Percentiles rank a stretch among this genome's conserved stretches.
Conservation (phyloP, 2,888 invertebrate genomes). For the Malachius bipustulatus region DNA sequence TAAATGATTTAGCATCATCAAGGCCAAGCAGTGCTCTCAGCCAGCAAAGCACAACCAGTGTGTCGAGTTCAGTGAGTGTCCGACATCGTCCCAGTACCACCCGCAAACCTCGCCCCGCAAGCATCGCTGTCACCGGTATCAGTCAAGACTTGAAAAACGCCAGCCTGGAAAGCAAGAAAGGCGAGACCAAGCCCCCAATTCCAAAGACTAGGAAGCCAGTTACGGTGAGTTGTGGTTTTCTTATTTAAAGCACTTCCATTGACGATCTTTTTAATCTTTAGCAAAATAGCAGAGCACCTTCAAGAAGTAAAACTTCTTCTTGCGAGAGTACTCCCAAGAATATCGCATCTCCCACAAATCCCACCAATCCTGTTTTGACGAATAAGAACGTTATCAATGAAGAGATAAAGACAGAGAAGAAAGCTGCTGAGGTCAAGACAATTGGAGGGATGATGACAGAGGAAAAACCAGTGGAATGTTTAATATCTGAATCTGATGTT, state of each 20-base stretch:
- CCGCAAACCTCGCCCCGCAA: constrained; percentile 65
- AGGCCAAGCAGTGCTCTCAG: constrained; percentile 82
- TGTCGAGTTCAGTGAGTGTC: constrained; percentile 42
- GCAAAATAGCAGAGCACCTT: too few relatives aligned
- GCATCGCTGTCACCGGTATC: constrained; percentile 76
- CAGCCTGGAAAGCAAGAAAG: constrained; percentile 24
- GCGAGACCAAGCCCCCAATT: constrained; percentile 41
- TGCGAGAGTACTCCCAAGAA: constrained; percentile 22
- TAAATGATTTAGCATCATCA: constrained; percentile 47
- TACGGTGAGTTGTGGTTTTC: constrained; percentile 29
- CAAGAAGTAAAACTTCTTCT: constrained; percentile 20
- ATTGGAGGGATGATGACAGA: too few relatives aligned
- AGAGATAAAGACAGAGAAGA: too few relatives aligned
- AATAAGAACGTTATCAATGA: too few relatives aligned
- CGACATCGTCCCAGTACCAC: constrained; percentile 51
- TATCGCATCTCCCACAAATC: constrained; percentile 16
- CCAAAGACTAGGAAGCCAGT: constrained; percentile 36
- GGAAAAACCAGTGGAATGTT: too few relatives aligned
- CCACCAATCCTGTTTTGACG: too few relatives aligned
- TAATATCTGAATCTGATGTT: too few relatives aligned
- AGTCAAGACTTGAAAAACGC: constrained; percentile 34
- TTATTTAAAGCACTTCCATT: too few relatives aligned
- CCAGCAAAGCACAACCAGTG: constrained; percentile 51
- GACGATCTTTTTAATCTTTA: too few relatives aligned
- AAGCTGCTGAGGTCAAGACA: too few relatives aligned